Base-by-base conservation (phyloP, 2,113 vertebrate species). In the Phyllostomus discolor region DNA sequence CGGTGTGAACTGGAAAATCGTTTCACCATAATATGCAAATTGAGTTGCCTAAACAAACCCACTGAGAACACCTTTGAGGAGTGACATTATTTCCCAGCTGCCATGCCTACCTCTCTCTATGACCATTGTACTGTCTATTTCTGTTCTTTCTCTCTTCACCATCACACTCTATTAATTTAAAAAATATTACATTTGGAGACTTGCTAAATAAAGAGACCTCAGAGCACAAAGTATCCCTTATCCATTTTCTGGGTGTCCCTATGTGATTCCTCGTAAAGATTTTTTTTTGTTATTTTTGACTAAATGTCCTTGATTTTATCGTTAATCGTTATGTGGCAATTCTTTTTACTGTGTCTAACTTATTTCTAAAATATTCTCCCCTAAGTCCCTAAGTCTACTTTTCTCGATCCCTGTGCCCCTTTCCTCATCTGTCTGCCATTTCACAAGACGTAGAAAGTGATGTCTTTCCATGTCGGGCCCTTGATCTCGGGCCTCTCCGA, bases 261-360 rank as follows among this genome's bases (percentile, higher is more conserved):
- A 17, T 91, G 88, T 97, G 85, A 85, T 96, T 91, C 66, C 91
- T 94, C 66, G 33, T 92, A 75, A 91, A 96, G 85, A 87, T 59
- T 64, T 90, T 80, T 57, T 80, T 57, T 70, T n/a, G 31, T 78
- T 83, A 33, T 59, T 91, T 95, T 95, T 97, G 41, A 92, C 92
- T 83, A 95, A 94, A 93, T 96, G 91, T 96, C 96, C 97, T 97
- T 97, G 95, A 97, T 98, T 97, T 96, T 83, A 95, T 95, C 78
- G 93, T 89, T 94, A 96, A 86, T 96, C 20, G 1, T 64, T 5
- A 16, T 57, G 67, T 66, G 82, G 86, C 50, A 43, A 80, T 93
- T 96, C 94, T 85, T 96, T 90, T 76, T 64, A 52, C 72, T 26
- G 17, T 59, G 64, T 82, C 96, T 75, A 79, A 95, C 94, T 97